phyloP scores from a whole-genome alignment of 2,113 vertebrate genomes.

The Himantopus leucocephalus region DNA sequence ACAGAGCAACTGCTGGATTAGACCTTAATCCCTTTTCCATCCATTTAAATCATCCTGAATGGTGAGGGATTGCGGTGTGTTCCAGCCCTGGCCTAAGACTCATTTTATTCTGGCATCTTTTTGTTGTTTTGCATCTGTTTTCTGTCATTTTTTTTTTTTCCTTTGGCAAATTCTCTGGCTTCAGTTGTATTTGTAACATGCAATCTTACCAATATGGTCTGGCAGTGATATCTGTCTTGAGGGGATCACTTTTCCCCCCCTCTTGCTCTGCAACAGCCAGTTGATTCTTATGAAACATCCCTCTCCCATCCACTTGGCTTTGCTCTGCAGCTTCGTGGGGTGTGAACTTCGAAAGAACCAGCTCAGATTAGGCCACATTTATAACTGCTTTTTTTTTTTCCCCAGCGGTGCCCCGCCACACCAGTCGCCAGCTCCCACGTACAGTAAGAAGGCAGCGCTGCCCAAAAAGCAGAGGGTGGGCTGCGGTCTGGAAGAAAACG shows the following conservation, averaged over 20 bases:
- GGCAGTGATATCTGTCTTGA: slow-evolving; percentile 3
- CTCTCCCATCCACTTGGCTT: background rate
- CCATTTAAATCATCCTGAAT: slow-evolving; percentile 41
- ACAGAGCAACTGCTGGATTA: slow-evolving; percentile 45
- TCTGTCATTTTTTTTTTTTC: background rate
- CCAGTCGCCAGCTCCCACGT: background rate
- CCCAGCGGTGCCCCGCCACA: background rate
- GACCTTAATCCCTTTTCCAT: slow-evolving; percentile 47
- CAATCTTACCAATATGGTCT: background rate
- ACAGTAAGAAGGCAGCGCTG: background rate
- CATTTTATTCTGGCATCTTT: slow-evolving; percentile 24
- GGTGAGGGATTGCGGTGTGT: background rate
- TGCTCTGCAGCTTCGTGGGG: background rate
- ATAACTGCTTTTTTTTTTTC: background rate
- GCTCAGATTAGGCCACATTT: background rate
- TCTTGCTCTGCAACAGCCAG: background rate
- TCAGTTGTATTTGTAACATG: background rate
- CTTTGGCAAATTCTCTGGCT: background rate
- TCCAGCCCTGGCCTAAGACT: background rate
- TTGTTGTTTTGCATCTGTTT: slow-evolving; percentile 38
- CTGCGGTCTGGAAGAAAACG: background rate
- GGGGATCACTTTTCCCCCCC: background rate
- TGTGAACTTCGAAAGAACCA: slow-evolving; percentile 13
- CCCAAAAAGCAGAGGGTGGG: background rate
- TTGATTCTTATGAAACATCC: background rate